These are phyloP conservation scores for Pseudochaenichthys georgianus DNA, from an alignment of 2,797 vertebrate species.

Conservation along the genomic window DNA sequence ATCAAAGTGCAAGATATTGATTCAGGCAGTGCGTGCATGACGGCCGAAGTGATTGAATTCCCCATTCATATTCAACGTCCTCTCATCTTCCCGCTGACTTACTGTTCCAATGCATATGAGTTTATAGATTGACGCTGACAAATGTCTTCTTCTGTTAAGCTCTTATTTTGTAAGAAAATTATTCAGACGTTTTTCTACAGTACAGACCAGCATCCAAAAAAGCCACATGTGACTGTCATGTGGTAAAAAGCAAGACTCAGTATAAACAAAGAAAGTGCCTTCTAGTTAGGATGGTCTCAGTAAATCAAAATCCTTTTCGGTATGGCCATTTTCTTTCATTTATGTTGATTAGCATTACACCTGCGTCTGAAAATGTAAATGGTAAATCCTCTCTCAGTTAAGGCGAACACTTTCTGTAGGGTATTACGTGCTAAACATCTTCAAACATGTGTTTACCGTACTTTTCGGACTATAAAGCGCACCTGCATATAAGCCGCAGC, in stretches of 20 bases:
- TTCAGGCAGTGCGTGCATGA: constrained; percentile 20
- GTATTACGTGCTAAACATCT: neutral
- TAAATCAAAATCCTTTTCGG: neutral
- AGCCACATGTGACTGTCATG: neutral
- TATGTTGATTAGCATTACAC: neutral
- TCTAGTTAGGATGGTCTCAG: neutral
- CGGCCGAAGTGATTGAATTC: constrained; percentile 32
- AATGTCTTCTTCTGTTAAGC: constrained; percentile 20
- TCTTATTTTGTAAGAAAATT: constrained; percentile 13
- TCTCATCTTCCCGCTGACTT: constrained; percentile 42
- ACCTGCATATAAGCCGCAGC: too few relatives aligned
- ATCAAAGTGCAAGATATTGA: constrained; percentile 14
- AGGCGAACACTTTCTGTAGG: neutral
- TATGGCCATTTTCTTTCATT: neutral
- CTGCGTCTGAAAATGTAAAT: constrained; percentile 1
- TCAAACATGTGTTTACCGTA: neutral
- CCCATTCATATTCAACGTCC: constrained; percentile 26
- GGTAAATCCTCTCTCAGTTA: neutral
- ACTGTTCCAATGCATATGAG: constrained; percentile 54
- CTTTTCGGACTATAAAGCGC: too few relatives aligned
- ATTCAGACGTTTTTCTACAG: constrained; percentile 4
- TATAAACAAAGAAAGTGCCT: neutral
- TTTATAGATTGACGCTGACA: constrained; percentile 18
- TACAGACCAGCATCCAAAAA: neutral
- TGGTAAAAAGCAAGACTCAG: neutral